Conservation (phyloP, 2,888 invertebrate genomes). For the Patella pellucida region DNA sequence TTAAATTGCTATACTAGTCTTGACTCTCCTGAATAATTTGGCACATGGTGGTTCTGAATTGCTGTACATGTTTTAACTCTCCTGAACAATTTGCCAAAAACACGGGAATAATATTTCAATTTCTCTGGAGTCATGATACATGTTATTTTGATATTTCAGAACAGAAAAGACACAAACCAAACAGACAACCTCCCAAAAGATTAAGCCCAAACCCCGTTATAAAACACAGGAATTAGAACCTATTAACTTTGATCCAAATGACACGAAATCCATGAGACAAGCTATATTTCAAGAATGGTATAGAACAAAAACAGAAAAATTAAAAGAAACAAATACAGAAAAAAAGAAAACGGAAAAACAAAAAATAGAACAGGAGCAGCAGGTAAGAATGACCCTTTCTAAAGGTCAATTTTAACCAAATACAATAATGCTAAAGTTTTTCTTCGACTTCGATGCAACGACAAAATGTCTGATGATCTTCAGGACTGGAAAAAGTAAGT, state of each 20-base stretch:
- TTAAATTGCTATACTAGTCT: too few species aligned
- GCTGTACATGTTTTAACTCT: too few species aligned
- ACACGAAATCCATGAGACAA: conserved; percentile 54
- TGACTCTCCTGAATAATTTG: too few species aligned
- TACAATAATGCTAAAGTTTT: too few species aligned
- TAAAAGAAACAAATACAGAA: conserved; percentile 45
- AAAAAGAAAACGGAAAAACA: conserved; percentile 55
- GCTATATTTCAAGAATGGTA: conserved; percentile 63
- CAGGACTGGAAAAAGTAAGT: too few species aligned
- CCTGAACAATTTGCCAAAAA: too few species aligned
- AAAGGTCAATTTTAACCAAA: too few species aligned
- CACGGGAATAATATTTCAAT: too few species aligned
- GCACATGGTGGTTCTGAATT: too few species aligned
- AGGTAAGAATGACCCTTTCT: conserved; percentile 37
- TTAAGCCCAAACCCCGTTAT: conserved; percentile 60
- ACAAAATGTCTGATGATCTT: too few species aligned
- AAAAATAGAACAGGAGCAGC: conserved; percentile 55
- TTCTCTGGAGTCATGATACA: neutral
- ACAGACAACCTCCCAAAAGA: conserved; percentile 36
- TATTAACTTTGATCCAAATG: conserved; percentile 41
- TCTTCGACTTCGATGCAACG: too few species aligned
- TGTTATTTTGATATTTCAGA: conserved; percentile 23
- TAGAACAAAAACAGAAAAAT: conserved; percentile 42
- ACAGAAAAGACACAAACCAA: conserved; percentile 26
- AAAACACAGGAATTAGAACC: conserved; percentile 45